phyloP scores from a whole-genome alignment of 2,113 vertebrate species.

The Tupaia tana region DNA sequence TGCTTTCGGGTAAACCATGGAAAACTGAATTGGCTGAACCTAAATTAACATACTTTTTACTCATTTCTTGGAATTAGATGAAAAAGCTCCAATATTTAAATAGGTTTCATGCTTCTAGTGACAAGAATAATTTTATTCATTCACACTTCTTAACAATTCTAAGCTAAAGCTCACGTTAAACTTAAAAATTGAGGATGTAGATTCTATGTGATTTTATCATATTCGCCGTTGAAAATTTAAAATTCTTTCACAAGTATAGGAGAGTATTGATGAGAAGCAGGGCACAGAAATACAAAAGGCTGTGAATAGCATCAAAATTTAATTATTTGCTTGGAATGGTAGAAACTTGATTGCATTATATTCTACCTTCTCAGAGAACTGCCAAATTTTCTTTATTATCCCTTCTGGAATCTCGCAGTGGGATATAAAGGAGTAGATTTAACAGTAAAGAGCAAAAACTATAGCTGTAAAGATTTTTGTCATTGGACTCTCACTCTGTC shows the following conservation, averaged over 20 bases:
- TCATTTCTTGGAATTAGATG: constrained; percentile 70
- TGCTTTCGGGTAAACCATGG: constrained; percentile 71
- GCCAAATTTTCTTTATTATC: constrained; percentile 59
- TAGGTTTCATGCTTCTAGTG: constrained; percentile 51
- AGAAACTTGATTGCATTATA: constrained; percentile 59
- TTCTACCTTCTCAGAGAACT: constrained; percentile 57
- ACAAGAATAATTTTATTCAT: constrained; percentile 57
- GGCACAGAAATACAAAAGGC: neutral
- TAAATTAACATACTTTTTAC: constrained; percentile 70
- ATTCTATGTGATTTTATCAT: constrained; percentile 56
- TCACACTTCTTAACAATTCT: constrained; percentile 50
- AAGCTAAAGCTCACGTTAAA: constrained; percentile 55
- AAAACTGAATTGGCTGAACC: constrained; percentile 63
- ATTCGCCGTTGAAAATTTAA: constrained; percentile 62
- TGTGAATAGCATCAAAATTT: constrained; percentile 34
- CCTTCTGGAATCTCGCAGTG: constrained; percentile 48
- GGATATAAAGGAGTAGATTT: constrained; percentile 53
- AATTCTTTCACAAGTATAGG: neutral
- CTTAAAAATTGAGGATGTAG: constrained; percentile 35
- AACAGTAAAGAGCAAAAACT: constrained; percentile 62
- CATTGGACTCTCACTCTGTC: neutral
- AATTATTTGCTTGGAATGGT: constrained; percentile 63
- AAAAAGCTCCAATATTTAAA: constrained; percentile 71
- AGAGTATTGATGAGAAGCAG: constrained; percentile 14
- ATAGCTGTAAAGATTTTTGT: constrained; percentile 68